Evolutionary conservation across 2,113 vertebrate genomes (phyloP).

Genomic region (Coptodon rendalli): DNA sequence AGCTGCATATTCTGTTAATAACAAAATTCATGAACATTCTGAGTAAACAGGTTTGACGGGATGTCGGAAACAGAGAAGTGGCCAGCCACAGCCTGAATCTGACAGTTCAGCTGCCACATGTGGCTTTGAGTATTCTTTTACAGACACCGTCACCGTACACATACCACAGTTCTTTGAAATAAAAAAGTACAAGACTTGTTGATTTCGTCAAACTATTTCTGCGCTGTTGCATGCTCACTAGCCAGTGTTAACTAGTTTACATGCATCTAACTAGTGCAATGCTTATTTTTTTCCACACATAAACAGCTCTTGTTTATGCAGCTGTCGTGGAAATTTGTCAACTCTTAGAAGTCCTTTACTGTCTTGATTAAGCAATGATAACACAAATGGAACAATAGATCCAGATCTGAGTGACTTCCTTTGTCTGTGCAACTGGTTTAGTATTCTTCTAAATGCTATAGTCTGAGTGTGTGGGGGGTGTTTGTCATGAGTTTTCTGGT

Average conservation of each 20-base stretch:
- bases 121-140: background rate
- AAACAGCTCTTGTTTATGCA: background rate
- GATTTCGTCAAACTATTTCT: background rate
- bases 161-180: background rate
- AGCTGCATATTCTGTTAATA: background rate
- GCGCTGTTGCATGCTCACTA: background rate
- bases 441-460: background rate
- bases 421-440: background rate
- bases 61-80: background rate
- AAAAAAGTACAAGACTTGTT: background rate
- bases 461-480: too few species aligned
- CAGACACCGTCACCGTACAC: background rate
- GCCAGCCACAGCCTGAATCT: background rate
- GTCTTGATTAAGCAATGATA: background rate
- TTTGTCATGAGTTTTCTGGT: background rate
- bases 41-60: background rate
- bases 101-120: background rate
- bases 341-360: rapidly evolving
- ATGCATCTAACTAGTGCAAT: background rate
- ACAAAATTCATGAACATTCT: background rate
- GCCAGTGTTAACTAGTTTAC: rapidly evolving
- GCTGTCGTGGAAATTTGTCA: background rate
- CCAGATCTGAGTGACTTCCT: background rate
- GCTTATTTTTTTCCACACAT: rapidly evolving
- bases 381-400: background rate